These are phyloP conservation scores for Epinephelus coioides DNA, from an alignment of 2,797 vertebrate species.

Conservation along the genomic window DNA sequence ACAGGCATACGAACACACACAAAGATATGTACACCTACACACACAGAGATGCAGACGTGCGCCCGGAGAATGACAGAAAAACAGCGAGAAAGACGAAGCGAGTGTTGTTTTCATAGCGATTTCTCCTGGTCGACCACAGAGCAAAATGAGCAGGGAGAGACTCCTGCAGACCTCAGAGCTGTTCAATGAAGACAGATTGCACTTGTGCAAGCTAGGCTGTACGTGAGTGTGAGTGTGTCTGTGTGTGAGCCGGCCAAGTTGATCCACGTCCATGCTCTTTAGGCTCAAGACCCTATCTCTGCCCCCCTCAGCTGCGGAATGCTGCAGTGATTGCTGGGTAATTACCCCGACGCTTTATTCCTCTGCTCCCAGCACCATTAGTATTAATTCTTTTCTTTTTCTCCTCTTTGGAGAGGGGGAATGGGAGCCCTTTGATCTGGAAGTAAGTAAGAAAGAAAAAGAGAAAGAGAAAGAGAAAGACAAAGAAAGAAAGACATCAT, in stretches of 20 bases:
- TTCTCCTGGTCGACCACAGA: constrained; percentile 52
- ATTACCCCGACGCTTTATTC: constrained; percentile 79
- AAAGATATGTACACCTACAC: background rate
- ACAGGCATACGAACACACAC: constrained; percentile 13
- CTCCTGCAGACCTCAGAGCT: constrained; percentile 49
- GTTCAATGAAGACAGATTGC: constrained; percentile 71
- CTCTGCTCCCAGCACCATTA: constrained; percentile 77
- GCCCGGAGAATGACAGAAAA: constrained; percentile 17
- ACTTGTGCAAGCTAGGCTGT: constrained; percentile 55
- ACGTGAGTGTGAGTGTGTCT: constrained; percentile 53
- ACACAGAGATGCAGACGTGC: constrained; percentile 35
- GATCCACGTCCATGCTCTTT: constrained; percentile 79
- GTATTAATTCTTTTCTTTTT: constrained; percentile 74
- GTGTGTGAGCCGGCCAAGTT: constrained; percentile 66
- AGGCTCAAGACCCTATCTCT: constrained; percentile 80
- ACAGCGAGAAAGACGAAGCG: constrained; percentile 38
- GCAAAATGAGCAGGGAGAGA: constrained; percentile 55
- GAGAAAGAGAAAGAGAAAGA: constrained; percentile 25
- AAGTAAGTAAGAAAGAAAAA: constrained; percentile 22
- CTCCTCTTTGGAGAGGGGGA: constrained; percentile 52
- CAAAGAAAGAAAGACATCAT: constrained; percentile 14
- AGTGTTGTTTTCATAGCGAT: constrained; percentile 62
- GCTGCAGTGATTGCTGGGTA: constrained; percentile 83
- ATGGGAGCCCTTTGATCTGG: constrained; percentile 67
- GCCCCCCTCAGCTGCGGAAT: constrained; percentile 79